phyloP scores from a whole-genome alignment of 2,888 invertebrate genomes.

The Mimachlamys varia region DNA sequence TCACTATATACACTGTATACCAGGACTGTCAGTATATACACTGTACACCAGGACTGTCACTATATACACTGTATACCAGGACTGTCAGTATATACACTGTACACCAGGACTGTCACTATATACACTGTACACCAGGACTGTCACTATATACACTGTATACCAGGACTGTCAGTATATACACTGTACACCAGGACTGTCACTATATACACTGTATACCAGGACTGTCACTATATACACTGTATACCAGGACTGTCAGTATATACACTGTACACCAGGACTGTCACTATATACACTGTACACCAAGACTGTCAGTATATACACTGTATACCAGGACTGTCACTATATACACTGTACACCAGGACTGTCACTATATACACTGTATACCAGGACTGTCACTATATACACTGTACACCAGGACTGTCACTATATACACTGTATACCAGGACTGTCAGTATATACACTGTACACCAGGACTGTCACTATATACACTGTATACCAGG shows the following conservation, averaged over 20 bases:
- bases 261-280: background rate
- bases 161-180: background rate
- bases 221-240: slow-evolving; percentile 25
- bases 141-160: background rate
- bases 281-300: background rate
- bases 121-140: background rate
- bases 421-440: background rate
- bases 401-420: background rate
- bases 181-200: background rate
- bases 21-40: background rate
- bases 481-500: background rate
- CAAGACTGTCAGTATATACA: background rate
- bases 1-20: background rate
- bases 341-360: background rate
- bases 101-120: too few species aligned
- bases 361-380: background rate
- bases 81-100: background rate
- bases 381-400: slow-evolving; percentile 14
- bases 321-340: too few species aligned
- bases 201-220: too few species aligned
- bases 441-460: too few species aligned
- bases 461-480: too few species aligned
- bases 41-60: too few species aligned
- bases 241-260: too few species aligned
- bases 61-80: background rate